Conservation (phyloP, 2,888 invertebrate species). For the Noctua janthina region DNA sequence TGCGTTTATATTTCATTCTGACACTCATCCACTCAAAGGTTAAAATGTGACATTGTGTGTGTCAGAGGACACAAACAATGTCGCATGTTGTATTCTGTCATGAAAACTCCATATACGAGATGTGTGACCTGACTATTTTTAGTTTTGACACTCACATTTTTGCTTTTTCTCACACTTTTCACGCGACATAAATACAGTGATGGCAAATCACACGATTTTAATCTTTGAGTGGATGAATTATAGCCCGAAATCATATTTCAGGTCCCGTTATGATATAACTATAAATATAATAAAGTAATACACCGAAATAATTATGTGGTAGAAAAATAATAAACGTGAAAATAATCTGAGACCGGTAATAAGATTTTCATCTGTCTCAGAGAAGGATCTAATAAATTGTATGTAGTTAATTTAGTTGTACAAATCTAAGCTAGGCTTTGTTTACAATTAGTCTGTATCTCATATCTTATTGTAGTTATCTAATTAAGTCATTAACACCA, state of each 20-base stretch:
- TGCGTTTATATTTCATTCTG: not conserved
- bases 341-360: not conserved
- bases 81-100: not conserved
- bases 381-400: constrained; percentile 10
- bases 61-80: not conserved
- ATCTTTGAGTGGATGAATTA: not conserved
- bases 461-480: not conserved
- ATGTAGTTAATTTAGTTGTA: constrained; percentile 5
- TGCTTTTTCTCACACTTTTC: no score
- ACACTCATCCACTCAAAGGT: no score
- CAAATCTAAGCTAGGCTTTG: not conserved
- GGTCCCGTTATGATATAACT: not conserved
- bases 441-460: not conserved
- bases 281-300: not conserved
- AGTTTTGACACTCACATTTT: not conserved
- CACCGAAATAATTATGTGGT: not conserved
- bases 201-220: not conserved
- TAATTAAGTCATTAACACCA: not conserved
- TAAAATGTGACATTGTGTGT: no score
- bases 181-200: not conserved
- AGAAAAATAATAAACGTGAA: constrained; percentile 5
- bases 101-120: not conserved
- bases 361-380: not conserved
- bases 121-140: not conserved
- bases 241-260: not conserved